Conservation (phyloP, 2,888 invertebrate genomes). For the Clanis bilineata region DNA sequence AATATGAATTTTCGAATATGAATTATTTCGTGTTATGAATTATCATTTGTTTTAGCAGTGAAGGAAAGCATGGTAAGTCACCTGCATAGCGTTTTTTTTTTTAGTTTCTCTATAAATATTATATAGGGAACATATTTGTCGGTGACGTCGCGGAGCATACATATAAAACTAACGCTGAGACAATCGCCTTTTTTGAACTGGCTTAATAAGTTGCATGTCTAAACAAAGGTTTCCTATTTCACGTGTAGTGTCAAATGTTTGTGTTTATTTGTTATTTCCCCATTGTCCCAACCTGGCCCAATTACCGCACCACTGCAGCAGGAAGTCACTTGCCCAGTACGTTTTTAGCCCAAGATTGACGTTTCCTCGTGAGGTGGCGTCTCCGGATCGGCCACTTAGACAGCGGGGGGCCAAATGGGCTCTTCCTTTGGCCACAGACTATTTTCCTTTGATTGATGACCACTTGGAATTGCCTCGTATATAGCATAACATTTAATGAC, state of each 20-base stretch:
- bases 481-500: background rate
- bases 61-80: no score
- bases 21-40: no score
- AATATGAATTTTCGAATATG: no score
- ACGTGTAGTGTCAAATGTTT: background rate
- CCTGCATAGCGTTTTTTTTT: no score
- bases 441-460: slow-evolving; percentile 17
- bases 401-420: slow-evolving; percentile 39
- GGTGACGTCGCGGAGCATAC: no score
- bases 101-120: no score
- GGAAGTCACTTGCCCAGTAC: background rate
- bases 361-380: slow-evolving; percentile 37
- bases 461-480: slow-evolving; percentile 19
- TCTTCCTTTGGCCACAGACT: slow-evolving; percentile 34
- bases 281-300: background rate
- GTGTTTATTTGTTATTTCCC: background rate
- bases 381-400: slow-evolving; percentile 22
- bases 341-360: slow-evolving; percentile 36
- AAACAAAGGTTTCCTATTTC: background rate
- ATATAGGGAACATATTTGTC: no score
- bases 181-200: no score
- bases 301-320: slow-evolving; percentile 2
- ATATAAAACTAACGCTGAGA: no score
- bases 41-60: no score
- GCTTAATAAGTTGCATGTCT: no score